Percentiles rank a stretch among this genome's conserved stretches.
phyloP scores from a whole-genome alignment of 2,113 vertebrate species.

The Gila orcuttii region DNA sequence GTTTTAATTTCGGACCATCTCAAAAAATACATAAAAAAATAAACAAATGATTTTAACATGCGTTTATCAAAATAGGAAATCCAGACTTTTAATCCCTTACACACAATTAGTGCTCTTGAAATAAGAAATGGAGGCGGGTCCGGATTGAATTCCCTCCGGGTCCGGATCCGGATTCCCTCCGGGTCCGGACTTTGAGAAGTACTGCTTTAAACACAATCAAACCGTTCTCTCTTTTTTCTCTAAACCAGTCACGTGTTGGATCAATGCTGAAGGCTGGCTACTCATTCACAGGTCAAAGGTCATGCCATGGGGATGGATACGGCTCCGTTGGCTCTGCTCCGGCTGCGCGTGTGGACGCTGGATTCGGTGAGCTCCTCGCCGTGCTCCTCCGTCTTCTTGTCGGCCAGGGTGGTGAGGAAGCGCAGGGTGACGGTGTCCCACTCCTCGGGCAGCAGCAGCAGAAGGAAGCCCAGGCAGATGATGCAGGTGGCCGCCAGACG shows the following conservation, averaged over 20 bases:
- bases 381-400: conserved; percentile 93
- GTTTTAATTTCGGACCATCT: no score
- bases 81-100: no score
- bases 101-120: no score
- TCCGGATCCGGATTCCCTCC: no score
- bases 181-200: no score
- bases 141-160: no score
- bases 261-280: not conserved
- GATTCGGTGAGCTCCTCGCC: conserved; percentile 88
- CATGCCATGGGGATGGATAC: conserved; percentile 93
- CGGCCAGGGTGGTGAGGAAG: conserved; percentile 90
- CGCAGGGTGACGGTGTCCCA: conserved; percentile 95
- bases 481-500: conserved; percentile 92
- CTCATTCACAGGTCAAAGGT: conserved; percentile 51
- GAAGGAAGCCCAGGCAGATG: conserved; percentile 94
- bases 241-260: not conserved
- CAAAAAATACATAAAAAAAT: no score
- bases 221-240: not conserved
- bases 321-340: conserved; percentile 89
- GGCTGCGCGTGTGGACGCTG: conserved; percentile 83
- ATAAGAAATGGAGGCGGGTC: no score
- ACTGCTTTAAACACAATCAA: conserved; percentile 14
- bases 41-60: no score
- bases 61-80: no score
- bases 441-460: conserved; percentile 94